Evolutionary conservation across 2,888 invertebrate genomes (phyloP).

Genomic region (Nasonia oneida): DNA sequence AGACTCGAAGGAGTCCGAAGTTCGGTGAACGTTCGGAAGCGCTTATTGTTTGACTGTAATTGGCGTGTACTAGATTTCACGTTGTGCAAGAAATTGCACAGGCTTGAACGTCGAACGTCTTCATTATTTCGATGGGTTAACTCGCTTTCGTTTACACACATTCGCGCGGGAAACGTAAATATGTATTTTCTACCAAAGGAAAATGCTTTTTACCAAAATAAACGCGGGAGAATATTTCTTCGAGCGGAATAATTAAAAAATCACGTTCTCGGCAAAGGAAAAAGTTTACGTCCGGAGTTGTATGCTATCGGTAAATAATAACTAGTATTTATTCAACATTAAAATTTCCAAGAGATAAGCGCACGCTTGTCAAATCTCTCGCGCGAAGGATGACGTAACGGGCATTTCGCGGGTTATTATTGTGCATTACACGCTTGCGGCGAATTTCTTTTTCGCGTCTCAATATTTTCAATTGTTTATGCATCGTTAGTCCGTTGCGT

Average conservation of each 20-base stretch:
- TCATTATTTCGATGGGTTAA: not conserved
- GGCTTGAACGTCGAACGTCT: not conserved
- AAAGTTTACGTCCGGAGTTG: not conserved
- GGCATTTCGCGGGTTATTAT: not conserved
- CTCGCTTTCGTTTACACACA: not conserved
- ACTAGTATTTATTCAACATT: not conserved
- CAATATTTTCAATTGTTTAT: not conserved
- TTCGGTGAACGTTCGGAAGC: not conserved
- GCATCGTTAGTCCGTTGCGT: not conserved
- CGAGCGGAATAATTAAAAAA: not conserved
- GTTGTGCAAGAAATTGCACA: not conserved
- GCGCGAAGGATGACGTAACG: slow-evolving; percentile 6
- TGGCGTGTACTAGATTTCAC: not conserved
- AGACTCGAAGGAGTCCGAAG: not conserved
- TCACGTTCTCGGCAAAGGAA: slow-evolving; percentile 21
- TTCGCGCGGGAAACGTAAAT: not conserved
- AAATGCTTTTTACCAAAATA: too few relatives aligned
- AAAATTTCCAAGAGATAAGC: slow-evolving; percentile 26
- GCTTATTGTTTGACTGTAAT: not conserved
- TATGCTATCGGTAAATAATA: slow-evolving; percentile 3
- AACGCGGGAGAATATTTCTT: not conserved
- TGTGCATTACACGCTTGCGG: not conserved
- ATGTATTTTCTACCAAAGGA: not conserved
- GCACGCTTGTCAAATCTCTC: slow-evolving; percentile 21
- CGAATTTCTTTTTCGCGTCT: not conserved